phyloP scores from a whole-genome alignment of 2,797 vertebrate species.

The Poecilia picta region DNA sequence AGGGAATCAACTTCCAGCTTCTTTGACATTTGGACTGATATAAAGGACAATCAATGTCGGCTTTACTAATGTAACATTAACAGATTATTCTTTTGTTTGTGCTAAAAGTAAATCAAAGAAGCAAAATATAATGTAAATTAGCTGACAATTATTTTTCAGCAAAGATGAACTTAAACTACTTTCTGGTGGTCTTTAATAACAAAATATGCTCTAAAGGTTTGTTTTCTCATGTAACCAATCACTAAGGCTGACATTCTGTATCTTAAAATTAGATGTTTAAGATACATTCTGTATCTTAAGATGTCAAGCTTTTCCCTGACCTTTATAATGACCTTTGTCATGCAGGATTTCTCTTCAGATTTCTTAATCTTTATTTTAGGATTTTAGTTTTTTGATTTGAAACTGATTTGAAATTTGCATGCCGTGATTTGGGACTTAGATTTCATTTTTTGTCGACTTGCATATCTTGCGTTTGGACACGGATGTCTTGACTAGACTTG shows the following conservation, averaged over 20 bases:
- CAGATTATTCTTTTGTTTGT: background rate
- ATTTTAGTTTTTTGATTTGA: background rate
- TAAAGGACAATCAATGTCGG: background rate
- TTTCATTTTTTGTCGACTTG: background rate
- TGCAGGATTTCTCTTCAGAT: no score
- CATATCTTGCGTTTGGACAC: background rate
- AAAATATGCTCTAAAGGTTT: background rate
- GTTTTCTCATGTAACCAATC: background rate
- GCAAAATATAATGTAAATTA: background rate
- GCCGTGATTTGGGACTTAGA: background rate
- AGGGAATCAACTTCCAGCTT: background rate
- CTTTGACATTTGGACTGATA: background rate
- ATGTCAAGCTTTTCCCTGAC: no score
- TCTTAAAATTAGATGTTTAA: no score
- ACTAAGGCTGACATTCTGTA: background rate
- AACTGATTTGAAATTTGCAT: background rate
- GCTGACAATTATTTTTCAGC: background rate
- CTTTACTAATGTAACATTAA: background rate
- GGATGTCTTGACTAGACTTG: background rate
- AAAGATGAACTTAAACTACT: background rate
- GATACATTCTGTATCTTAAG: no score
- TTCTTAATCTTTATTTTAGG: background rate
- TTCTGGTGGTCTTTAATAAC: background rate
- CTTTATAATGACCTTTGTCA: no score
- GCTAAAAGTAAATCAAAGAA: background rate